Evolutionary conservation across 37 sponge, comb jelly and placozoan genomes (phyloP), one percentile per base, ranked within the genome.

Genomic region (Beroe ovata): DNA sequence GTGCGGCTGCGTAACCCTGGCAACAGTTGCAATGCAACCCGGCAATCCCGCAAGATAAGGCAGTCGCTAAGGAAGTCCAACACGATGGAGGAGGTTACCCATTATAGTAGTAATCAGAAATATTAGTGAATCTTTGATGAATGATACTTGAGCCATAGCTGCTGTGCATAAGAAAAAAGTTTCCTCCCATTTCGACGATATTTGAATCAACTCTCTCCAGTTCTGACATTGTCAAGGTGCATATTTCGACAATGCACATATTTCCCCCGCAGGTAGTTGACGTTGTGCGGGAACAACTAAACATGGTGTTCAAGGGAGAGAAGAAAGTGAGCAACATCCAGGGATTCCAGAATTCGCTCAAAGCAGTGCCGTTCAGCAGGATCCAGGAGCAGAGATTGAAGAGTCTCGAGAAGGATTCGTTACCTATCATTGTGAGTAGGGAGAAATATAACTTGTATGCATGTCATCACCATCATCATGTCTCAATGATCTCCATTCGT

Each of bases 371-470:
- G 4, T 77, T 77, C 84, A 77, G 84, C 28, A 77, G 41, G 47
- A 77, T 77, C n/a, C 84, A 77, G 54, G 84, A 77, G 38, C 84
- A 77, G 84, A 77, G 84, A 23, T 36, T 77, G 11, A 77, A 77
- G 28, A 32, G 36, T 23, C 38, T 77, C 54, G 84, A 77, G 38
- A 77, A 77, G 38, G 84, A 77, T 39, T 77, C 84, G 26, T 4
- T 40, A 20, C 84, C 84, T 42, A 77, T 77, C 84, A 39, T 77
- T 16, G 84, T 77, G 25, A 77, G 47, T 77, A n/a, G n/a, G n/a
- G n/a, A n/a, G n/a, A n/a, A n/a, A n/a, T n/a, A n/a, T n/a, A n/a
- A n/a, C n/a, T n/a, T n/a, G n/a, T n/a, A n/a, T n/a, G n/a, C n/a
- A n/a, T n/a, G n/a, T n/a, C n/a, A n/a, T n/a, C n/a, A n/a, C n/a